A percentile compares a stretch with the other conserved stretches of the same genome.
Evolutionary conservation across 2,113 vertebrate species (phyloP).

Genomic region (Mus spicilegus): DNA sequence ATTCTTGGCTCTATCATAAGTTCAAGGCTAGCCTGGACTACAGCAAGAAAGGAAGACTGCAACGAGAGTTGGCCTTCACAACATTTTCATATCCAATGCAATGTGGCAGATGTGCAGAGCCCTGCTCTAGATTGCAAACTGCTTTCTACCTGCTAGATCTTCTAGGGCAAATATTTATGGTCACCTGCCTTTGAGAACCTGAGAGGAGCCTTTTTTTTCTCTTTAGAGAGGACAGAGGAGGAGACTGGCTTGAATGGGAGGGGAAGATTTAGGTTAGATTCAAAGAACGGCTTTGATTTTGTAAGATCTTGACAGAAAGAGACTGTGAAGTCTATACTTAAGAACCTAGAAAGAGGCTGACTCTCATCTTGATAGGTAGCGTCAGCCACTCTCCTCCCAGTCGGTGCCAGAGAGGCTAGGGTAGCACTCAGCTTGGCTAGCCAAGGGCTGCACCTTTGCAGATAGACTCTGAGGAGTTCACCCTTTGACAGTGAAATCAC

Average conservation of each 20-base stretch:
- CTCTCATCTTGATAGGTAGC: background rate
- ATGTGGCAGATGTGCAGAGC: background rate
- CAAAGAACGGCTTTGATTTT: slow-evolving; percentile 6
- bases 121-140: slow-evolving; percentile 9
- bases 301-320: slow-evolving; percentile 20
- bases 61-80: background rate
- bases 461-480: background rate
- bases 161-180: background rate
- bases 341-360: slow-evolving; percentile 5
- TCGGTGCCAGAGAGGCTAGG: too few species aligned
- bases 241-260: background rate
- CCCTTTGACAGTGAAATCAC: background rate
- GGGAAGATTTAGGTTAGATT: slow-evolving; percentile 49
- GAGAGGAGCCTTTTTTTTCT: background rate
- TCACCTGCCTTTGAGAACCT: background rate
- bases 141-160: background rate
- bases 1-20: background rate
- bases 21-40: background rate
- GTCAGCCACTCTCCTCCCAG: background rate
- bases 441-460: background rate
- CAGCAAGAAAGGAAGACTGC: background rate
- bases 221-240: background rate
- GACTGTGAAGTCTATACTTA: background rate
- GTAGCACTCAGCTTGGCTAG: background rate
- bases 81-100: background rate